phyloP scores from a whole-genome alignment of 2,113 vertebrate genomes.

The Hippocampus comes region DNA sequence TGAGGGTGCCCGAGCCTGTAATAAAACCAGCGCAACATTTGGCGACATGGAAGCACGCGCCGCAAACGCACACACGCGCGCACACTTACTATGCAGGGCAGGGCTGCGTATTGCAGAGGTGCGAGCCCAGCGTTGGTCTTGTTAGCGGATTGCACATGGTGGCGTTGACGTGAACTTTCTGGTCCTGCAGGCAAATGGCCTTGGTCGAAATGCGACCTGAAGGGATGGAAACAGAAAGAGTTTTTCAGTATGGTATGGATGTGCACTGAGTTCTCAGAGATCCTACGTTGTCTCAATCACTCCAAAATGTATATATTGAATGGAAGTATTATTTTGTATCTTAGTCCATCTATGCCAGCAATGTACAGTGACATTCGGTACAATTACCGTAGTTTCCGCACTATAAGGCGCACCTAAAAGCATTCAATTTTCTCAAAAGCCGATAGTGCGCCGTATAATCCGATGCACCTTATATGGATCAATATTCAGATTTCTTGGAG shows the following conservation, averaged over 20 bases:
- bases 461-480: too few relatives aligned
- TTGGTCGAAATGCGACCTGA: conserved; percentile 86
- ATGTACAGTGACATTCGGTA: too few relatives aligned
- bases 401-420: too few relatives aligned
- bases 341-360: too few relatives aligned
- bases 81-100: conserved; percentile 89
- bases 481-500: too few relatives aligned
- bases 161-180: conserved; percentile 81
- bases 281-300: neutral
- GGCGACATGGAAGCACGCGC: conserved; percentile 48
- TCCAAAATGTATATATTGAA: neutral
- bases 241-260: neutral
- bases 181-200: conserved; percentile 87
- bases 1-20: conserved; percentile 23
- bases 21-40: conserved; percentile 48
- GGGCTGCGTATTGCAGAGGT: conserved; percentile 85
- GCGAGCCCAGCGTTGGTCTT: conserved; percentile 79
- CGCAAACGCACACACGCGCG: conserved; percentile 18
- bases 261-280: neutral
- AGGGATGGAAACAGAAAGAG: neutral
- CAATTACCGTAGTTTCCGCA: too few relatives aligned
- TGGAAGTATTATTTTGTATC: neutral
- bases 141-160: conserved; percentile 79
- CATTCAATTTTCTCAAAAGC: too few relatives aligned
- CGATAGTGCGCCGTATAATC: too few relatives aligned